Evolutionary conservation across 1,140 invertebrate genomes (phyloP).

Genomic region (Galleria mellonella): DNA sequence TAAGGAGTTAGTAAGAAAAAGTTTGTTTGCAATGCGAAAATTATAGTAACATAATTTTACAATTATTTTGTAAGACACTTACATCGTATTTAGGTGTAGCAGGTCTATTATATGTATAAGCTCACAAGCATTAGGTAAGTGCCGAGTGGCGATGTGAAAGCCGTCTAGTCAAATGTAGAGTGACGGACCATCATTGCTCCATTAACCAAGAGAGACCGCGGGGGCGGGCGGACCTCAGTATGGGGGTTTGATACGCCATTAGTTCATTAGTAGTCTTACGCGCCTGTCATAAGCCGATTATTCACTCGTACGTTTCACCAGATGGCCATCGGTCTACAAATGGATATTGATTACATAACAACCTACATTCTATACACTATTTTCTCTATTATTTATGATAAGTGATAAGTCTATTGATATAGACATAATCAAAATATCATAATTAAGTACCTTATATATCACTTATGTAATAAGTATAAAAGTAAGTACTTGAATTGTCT

Average conservation of each 20-base stretch:
- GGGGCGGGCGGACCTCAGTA: constrained; percentile 18
- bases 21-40: too few species aligned
- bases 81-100: background rate
- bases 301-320: constrained; percentile 25
- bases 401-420: too few species aligned
- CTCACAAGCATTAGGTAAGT: constrained; percentile 22
- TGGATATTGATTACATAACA: constrained; percentile 12
- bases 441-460: too few species aligned
- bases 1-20: too few species aligned
- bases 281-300: constrained; percentile 59
- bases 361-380: too few species aligned
- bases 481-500: too few species aligned
- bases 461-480: too few species aligned
- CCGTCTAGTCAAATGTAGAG: constrained; percentile 68
- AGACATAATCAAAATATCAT: too few species aligned
- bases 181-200: constrained; percentile 68
- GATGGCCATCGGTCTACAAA: constrained; percentile 12
- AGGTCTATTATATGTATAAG: constrained; percentile 10
- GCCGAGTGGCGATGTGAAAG: constrained; percentile 36
- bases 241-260: constrained; percentile 62
- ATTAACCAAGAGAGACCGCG: constrained; percentile 39
- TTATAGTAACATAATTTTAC: too few species aligned
- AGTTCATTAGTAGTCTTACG: constrained; percentile 62
- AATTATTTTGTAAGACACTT: too few species aligned
- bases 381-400: too few species aligned